Evolutionary conservation across 2,113 vertebrate genomes (phyloP).

Genomic region (Tachysurus vachellii): DNA sequence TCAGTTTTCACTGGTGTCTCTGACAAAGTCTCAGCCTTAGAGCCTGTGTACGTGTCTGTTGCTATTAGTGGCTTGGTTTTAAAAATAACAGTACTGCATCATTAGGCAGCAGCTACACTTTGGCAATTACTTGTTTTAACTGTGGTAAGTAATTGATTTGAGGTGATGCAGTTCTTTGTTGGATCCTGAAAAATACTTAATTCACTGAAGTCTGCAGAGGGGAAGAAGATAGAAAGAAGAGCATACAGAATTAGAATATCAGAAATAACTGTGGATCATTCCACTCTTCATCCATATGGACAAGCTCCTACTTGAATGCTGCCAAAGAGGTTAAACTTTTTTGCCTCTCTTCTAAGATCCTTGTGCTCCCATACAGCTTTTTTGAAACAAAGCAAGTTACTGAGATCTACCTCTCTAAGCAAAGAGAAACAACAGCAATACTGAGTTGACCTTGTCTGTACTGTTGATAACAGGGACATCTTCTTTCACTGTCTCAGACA

Average conservation of each 20-base stretch:
- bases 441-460: too few relatives aligned
- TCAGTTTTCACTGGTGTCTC: not conserved
- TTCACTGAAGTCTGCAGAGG: not conserved
- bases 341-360: too few relatives aligned
- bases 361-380: too few relatives aligned
- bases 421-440: too few relatives aligned
- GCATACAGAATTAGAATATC: not conserved
- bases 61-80: not conserved
- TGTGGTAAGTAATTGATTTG: not conserved
- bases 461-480: too few relatives aligned
- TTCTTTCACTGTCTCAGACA: too few relatives aligned
- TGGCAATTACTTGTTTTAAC: not conserved
- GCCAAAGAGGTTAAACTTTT: too few relatives aligned
- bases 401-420: too few relatives aligned
- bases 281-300: not conserved
- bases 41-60: not conserved
- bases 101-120: not conserved
- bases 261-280: not conserved
- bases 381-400: too few relatives aligned
- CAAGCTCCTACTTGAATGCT: too few relatives aligned
- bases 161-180: not conserved
- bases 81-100: not conserved
- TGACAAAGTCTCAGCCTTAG: slow-evolving; percentile 1
- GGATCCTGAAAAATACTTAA: not conserved
- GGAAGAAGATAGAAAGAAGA: not conserved